These are phyloP conservation scores for Alexandromys fortis DNA, from an alignment of 2,113 vertebrate genomes.

Conservation along the genomic window DNA sequence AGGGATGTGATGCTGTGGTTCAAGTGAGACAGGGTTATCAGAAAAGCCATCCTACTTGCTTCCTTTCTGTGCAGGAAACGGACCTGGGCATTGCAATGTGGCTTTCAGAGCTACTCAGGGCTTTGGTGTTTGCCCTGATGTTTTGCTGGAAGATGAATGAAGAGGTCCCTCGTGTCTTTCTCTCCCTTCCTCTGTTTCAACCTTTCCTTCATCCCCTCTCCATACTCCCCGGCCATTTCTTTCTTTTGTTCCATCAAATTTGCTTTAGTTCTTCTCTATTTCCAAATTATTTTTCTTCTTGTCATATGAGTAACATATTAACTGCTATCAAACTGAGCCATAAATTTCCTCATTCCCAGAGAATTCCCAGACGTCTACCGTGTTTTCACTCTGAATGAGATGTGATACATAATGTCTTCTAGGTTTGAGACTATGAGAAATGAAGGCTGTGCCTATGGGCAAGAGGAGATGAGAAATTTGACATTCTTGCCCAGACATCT, in stretches of 20 bases:
- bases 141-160: background rate
- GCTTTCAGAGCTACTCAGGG: conserved; percentile 25
- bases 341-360: background rate
- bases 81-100: background rate
- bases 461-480: background rate
- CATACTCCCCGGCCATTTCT: background rate
- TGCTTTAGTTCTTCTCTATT: conserved; percentile 17
- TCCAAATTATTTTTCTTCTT: conserved; percentile 51
- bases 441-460: background rate
- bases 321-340: background rate
- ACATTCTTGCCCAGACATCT: background rate
- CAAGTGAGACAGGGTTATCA: conserved; percentile 55
- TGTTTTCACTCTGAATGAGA: background rate
- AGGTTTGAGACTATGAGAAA: background rate
- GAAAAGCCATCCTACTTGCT: conserved; percentile 37
- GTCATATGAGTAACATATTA: background rate
- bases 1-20: conserved; percentile 25
- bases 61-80: conserved; percentile 70
- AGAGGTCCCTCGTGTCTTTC: background rate
- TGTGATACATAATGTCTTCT: background rate
- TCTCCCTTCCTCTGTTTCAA: background rate
- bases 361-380: background rate
- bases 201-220: background rate
- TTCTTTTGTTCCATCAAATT: background rate
- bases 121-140: background rate